Evolutionary conservation across 2,113 vertebrate genomes (phyloP).

Genomic region (Leucopsar rothschildi): DNA sequence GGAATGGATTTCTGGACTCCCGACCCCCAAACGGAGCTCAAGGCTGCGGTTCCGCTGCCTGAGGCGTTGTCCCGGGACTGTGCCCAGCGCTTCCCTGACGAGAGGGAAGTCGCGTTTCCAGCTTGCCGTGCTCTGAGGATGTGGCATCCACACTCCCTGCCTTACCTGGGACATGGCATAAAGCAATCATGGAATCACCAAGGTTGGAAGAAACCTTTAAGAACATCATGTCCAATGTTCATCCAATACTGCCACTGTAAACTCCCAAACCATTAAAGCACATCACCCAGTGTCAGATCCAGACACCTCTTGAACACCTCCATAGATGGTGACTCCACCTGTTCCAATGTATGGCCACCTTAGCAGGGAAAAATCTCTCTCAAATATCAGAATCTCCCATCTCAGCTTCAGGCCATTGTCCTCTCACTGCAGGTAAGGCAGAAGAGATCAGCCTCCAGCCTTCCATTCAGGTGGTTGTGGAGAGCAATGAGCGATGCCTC

Average conservation of each 20-base stretch:
- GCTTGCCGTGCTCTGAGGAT: too few species aligned
- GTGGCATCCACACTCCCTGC: accelerated
- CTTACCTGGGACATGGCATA: background rate
- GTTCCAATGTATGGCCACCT: background rate
- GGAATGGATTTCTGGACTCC: background rate
- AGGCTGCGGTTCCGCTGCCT: accelerated
- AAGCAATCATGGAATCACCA: background rate
- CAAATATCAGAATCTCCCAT: background rate
- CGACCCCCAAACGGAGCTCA: accelerated
- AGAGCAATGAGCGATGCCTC: background rate
- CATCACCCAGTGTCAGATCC: background rate
- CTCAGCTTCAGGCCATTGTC: background rate
- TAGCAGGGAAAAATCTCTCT: background rate
- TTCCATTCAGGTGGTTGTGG: background rate
- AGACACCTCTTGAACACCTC: background rate
- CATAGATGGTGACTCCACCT: background rate
- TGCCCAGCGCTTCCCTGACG: background rate
- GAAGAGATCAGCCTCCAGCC: accelerated
- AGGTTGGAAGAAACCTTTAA: background rate
- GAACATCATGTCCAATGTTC: background rate
- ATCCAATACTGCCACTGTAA: background rate
- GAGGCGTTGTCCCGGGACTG: accelerated
- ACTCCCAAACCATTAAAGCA: background rate
- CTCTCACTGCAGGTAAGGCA: background rate
- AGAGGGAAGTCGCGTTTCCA: accelerated